Evolutionary conservation across 2,888 invertebrate species (phyloP).

Genomic region (Limnephilus rhombicus): DNA sequence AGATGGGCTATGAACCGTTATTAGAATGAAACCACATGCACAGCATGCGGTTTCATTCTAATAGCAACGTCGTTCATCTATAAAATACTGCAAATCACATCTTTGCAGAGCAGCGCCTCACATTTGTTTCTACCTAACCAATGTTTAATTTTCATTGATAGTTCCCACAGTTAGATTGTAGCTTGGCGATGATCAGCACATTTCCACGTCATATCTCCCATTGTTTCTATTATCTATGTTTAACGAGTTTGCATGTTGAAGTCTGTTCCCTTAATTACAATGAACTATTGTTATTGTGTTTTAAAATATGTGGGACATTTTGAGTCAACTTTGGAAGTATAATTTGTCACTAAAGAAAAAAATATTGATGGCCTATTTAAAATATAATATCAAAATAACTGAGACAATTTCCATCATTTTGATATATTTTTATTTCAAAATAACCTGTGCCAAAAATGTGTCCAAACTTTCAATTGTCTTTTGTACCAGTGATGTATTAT

Average conservation of each 20-base stretch:
- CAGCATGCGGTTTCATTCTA: too few relatives aligned
- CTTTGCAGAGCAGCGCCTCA: too few relatives aligned
- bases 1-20: too few relatives aligned
- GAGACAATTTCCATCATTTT: neutral
- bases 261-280: neutral
- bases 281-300: neutral
- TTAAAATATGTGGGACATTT: neutral
- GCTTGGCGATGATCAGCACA: too few relatives aligned
- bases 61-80: too few relatives aligned
- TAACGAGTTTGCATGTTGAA: neutral
- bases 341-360: neutral
- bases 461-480: constrained; percentile 20
- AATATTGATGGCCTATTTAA: constrained; percentile 26
- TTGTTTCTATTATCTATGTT: too few relatives aligned
- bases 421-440: neutral
- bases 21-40: too few relatives aligned
- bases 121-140: too few relatives aligned
- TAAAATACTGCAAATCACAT: too few relatives aligned
- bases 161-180: too few relatives aligned
- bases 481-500: neutral
- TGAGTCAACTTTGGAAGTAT: neutral
- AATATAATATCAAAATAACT: constrained; percentile 12
- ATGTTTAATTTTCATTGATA: too few relatives aligned
- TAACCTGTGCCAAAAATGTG: constrained; percentile 34
- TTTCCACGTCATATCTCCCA: too few relatives aligned